phyloP scores from a whole-genome alignment of 1,140 invertebrate species.

The Propsilocerus akamusi region DNA sequence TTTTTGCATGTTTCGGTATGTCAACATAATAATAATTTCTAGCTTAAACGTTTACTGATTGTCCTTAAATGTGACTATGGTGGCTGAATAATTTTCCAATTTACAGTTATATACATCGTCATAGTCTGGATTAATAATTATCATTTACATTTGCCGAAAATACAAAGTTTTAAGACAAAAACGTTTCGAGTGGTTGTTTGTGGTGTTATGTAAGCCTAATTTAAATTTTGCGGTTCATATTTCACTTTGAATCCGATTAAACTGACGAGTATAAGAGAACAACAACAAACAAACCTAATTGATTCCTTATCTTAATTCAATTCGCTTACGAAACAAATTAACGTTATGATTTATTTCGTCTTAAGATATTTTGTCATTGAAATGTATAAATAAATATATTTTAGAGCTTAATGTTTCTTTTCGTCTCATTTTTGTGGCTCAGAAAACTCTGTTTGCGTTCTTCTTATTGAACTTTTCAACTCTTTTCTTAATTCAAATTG shows the following conservation, averaged over 20 bases:
- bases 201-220: neutral
- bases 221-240: constrained; percentile 4
- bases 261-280: neutral
- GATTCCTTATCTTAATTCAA: constrained; percentile 4
- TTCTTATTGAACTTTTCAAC: neutral
- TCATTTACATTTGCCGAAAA: too few relatives aligned
- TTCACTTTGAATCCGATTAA: constrained; percentile 1
- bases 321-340: constrained; percentile 2
- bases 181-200: too few relatives aligned
- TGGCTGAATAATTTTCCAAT: too few relatives aligned
- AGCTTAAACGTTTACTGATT: too few relatives aligned
- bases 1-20: too few relatives aligned
- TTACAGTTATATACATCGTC: too few relatives aligned
- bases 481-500: neutral
- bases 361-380: neutral
- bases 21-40: too few relatives aligned
- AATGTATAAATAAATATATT: neutral
- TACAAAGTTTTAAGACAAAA: too few relatives aligned
- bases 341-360: constrained; percentile 1
- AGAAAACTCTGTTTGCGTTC: too few relatives aligned
- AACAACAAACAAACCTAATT: neutral
- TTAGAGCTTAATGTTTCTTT: constrained; percentile 1
- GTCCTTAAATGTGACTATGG: too few relatives aligned
- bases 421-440: neutral
- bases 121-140: too few relatives aligned